Evolutionary conservation across 2,113 vertebrate genomes (phyloP), one percentile per base, ranked within the genome.

Genomic region (Corythaeola cristata): DNA sequence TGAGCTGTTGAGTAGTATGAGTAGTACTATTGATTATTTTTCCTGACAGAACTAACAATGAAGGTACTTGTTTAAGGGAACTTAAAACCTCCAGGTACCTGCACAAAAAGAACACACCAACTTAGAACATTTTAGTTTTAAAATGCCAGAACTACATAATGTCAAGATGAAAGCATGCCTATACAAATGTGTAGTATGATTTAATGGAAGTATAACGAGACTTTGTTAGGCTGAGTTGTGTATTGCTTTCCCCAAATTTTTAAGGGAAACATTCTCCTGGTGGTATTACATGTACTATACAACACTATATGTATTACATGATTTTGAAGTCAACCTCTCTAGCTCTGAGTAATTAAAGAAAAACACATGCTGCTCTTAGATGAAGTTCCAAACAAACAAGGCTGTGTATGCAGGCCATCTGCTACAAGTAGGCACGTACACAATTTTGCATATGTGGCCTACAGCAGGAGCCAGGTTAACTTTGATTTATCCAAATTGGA

Each of bases 331-430:
- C 71, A 79, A 58, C 81, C 56, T 95, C 83, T 89, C 58, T 79
- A 88, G 82, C 83, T 97, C 90, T 60, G 66, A 93, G 90, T 94
- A 97, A 97, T 96, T 97, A 96, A 95, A 86, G 81, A 72, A 63
- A 95, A 97, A 78, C 93, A 98, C 93, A 75, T 79, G 94, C 96
- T 98, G 96, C 88, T 97, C 89, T 93, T 90, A 81, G 69, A 75
- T 86, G 9, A 85, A 79, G 89, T 91, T 96, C 63, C 96, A 96
- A 96, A 96, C 96, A 97, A 97, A 90, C 33, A 37, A 77, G 79
- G 93, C 93, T 92, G 94, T 77, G 93, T 45, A 4, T 13, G 41
- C 64, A 68, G 50, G 73, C 97, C 96, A 97, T 94, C 92, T 97
- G 97, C 94, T 92, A 33, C 44, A n/a, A 52, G 35, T 58, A 83